Base-by-base conservation (phyloP, 2,113 vertebrate species). In the Calypte anna region DNA sequence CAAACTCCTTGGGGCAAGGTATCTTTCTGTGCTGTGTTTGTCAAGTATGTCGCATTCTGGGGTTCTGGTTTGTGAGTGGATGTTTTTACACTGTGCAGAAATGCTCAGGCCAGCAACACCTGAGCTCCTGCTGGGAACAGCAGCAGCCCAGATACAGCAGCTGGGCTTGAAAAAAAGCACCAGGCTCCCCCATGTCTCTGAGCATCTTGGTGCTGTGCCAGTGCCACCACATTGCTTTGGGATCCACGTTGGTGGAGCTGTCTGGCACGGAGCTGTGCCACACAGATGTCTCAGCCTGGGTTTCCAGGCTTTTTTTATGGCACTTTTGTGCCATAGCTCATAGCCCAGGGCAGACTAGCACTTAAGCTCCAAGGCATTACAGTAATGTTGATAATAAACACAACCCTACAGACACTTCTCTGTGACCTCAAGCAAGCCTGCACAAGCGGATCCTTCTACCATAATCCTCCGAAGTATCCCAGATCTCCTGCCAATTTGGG, bases 1-100 rank as follows among this genome's bases (percentile, higher is more conserved):
- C 13, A 91, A 96, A 95, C 50, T 96, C 94, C 95, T 96, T 43
- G 58, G 91, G 93, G 94, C 95, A 93, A 95, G 91, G 92, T 86
- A 78, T 84, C 88, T 91, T 75, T 93, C 57, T 84, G 53, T 36
- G 57, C 57, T 84, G 61, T 40, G 80, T 89, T 88, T 88, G 51
- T 84, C 88, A 67, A 80, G 74, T 46, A 21, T 58, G 76, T 82
- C 28, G 75, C 92, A 86, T 20, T 0, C 43, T 16, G 53, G 79
- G 61, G 73, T 67, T 88, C 72, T 77, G 82, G 33, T 90, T 64
- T 92, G 76, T 23, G 68, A 44, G 28, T 43, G 14, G 61, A 48
- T 59, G 46, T 53, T 94, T 91, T 83, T 24, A 57, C 12, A 21
- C 2, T 0, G 25, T 12, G 50, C 72, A 53, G 86, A 78, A 79